Base-by-base conservation (phyloP, 1,140 invertebrate species). In the Aphaenogaster rudis region DNA sequence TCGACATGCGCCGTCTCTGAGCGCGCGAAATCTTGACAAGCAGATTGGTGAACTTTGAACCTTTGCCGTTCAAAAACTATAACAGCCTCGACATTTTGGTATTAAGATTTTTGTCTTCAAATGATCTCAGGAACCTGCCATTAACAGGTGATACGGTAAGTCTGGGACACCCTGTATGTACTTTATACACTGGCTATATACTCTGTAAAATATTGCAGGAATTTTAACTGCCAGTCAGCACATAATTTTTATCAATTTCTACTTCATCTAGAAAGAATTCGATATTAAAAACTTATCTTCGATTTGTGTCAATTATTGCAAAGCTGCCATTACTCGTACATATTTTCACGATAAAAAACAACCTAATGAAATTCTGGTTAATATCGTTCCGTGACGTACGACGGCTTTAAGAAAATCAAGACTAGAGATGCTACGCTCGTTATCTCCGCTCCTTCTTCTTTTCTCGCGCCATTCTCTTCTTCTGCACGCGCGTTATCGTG, bases 251-350 rank as follows among this genome's bases (percentile, higher is more conserved):
- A 61, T 36, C 42, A 28, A 74, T 33, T 63, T 48, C 6, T 15
- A 13, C n/a, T 28, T 84, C 17, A 42, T 57, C 6, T n/a, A 63
- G 42, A n/a, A 67, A 36, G 15, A 21, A 86, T 13, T 71, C 21
- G 8, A 54, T 6, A 77, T 48, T 52, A 36, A 39, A 48, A 36
- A 21, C 4, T 13, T 7, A 17, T 54, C 11, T 21, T 15, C 11
- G 28, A 57, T 69, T 67, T 80, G 36, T 67, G n/a, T 45, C 52
- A 59, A 82, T 82, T 82, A 48, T 72, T 11, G 42, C 28, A 11
- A 48, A 74, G 28, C 39, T 36, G 17, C n/a, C 21, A 21, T 72
- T 71, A 36, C 15, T 57, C 6, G 13, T 33, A 21, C 67, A 21
- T 74, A 59, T 59, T 82, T 74, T 74, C 39, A 8, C 54, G n/a